Evolutionary conservation across 2,888 invertebrate species (phyloP).

Genomic region (Agonopterix alstromeriana): DNA sequence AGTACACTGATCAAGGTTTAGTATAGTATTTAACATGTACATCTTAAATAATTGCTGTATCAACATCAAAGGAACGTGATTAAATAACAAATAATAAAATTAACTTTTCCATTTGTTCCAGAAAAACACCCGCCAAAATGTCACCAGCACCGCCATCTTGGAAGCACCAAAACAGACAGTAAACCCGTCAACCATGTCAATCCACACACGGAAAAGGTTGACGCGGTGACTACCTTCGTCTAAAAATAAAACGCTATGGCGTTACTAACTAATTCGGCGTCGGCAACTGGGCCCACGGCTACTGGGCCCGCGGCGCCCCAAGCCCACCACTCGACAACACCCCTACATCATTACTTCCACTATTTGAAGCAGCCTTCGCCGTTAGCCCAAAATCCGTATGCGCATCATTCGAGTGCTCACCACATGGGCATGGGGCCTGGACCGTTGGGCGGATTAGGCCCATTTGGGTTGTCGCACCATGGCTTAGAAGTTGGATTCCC

Average conservation of each 20-base stretch:
- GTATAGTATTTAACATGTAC: too few species aligned
- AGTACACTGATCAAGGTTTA: too few species aligned
- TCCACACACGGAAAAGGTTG: constrained; percentile 46
- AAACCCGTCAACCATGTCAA: constrained; percentile 24
- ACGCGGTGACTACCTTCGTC: constrained; percentile 53
- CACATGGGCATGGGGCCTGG: constrained; percentile 76
- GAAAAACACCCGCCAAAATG: constrained; percentile 3
- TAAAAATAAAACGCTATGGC: constrained; percentile 44
- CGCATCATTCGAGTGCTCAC: constrained; percentile 63
- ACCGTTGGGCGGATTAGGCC: constrained; percentile 67
- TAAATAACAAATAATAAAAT: too few species aligned
- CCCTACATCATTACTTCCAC: constrained; percentile 74
- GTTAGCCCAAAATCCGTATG: constrained; percentile 66
- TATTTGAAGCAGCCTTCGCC: constrained; percentile 76
- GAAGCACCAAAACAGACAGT: background rate
- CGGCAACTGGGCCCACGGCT: constrained; percentile 52
- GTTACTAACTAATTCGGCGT: constrained; percentile 61
- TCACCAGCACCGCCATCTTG: background rate
- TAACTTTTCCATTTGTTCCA: constrained; percentile 1
- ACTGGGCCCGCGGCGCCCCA: constrained; percentile 56
- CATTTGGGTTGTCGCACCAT: constrained; percentile 65
- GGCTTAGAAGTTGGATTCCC: constrained; percentile 70
- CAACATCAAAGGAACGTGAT: too few species aligned
- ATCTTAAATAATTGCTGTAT: too few species aligned
- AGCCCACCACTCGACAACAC: constrained; percentile 72